phyloP scores from a whole-genome alignment of 1,140 invertebrate genomes.

The Oncopeltus fasciatus region DNA sequence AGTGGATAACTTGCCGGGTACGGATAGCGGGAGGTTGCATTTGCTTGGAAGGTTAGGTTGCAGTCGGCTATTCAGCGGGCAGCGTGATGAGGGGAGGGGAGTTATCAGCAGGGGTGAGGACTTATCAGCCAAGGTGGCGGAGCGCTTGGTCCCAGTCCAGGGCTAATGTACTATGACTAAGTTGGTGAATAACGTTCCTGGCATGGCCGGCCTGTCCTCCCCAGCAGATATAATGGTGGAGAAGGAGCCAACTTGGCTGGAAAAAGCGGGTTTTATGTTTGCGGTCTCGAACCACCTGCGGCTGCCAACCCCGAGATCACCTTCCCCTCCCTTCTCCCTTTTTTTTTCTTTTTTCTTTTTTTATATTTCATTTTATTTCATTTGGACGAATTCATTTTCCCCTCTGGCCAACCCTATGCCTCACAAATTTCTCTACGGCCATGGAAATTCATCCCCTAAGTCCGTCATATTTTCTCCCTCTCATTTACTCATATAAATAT shows the following conservation, averaged over 20 bases:
- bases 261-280: not conserved
- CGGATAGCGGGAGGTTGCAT: too few relatives aligned
- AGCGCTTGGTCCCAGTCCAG: not conserved
- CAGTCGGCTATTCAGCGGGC: not conserved
- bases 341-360: too few relatives aligned
- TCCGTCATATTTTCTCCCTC: too few relatives aligned
- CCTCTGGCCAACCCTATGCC: too few relatives aligned
- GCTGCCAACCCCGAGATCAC: not conserved
- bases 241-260: slow-evolving; percentile 1
- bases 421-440: too few relatives aligned
- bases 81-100: not conserved
- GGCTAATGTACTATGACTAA: slow-evolving; percentile 4
- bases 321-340: too few relatives aligned
- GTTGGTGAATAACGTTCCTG: not conserved
- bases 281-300: not conserved
- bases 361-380: too few relatives aligned
- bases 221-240: not conserved
- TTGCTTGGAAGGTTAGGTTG: too few relatives aligned
- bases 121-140: not conserved
- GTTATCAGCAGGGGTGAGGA: not conserved
- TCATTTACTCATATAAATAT: too few relatives aligned
- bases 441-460: too few relatives aligned
- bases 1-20: too few relatives aligned
- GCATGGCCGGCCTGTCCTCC: not conserved
- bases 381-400: too few relatives aligned